Percentiles rank a stretch among this genome's conserved stretches.
These are phyloP conservation scores for Hyalella azteca DNA, from an alignment of 2,888 invertebrate genomes.

Conservation along the genomic window DNA sequence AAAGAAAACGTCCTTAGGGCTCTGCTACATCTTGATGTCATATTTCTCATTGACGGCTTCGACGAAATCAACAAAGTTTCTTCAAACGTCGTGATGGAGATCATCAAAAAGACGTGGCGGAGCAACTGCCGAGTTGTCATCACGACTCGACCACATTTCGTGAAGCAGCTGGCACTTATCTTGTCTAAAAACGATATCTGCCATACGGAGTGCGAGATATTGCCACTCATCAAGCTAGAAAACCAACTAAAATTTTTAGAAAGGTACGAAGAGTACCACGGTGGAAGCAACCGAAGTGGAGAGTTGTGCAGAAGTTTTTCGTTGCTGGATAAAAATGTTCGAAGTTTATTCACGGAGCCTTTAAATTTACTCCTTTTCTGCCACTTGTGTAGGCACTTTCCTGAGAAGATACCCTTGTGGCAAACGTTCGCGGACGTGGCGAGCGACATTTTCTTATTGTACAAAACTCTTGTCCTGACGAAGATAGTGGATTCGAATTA, in stretches of 20 bases:
- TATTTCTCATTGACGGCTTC: neutral
- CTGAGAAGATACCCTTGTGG: neutral
- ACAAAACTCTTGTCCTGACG: neutral
- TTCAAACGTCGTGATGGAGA: neutral
- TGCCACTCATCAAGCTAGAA: neutral
- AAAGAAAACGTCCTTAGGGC: neutral
- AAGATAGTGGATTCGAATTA: neutral
- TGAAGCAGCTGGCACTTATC: neutral
- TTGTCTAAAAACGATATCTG: neutral
- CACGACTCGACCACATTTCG: neutral
- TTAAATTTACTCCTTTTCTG: neutral
- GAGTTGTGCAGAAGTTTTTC: neutral
- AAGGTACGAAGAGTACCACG: neutral
- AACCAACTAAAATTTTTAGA: neutral
- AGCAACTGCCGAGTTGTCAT: neutral
- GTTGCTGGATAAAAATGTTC: neutral
- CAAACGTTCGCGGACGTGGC: neutral
- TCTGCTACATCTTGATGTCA: neutral
- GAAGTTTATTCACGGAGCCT: neutral
- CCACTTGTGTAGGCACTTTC: neutral
- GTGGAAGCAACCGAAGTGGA: neutral
- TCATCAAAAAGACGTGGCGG: neutral
- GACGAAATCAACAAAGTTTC: neutral
- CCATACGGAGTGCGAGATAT: neutral
- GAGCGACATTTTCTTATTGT: neutral